Conservation (phyloP, 2,797 vertebrate species). For the Threskiornis aethiopicus region DNA sequence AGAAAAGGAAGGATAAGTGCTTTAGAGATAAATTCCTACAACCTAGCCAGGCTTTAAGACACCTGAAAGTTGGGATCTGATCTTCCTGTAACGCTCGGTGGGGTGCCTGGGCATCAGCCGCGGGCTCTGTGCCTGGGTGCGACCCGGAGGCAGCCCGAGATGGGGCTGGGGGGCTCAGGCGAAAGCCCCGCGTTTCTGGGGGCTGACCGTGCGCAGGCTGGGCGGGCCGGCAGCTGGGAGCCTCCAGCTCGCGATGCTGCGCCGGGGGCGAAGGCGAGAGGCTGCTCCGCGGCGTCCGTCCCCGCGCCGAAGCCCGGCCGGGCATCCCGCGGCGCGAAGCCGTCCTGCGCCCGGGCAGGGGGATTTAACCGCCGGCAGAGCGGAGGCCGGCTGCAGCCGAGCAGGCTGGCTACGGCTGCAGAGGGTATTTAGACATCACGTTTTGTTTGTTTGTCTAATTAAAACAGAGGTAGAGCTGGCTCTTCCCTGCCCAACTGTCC, state of each 20-base stretch:
- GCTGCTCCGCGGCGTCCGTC: not conserved
- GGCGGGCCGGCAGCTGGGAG: not conserved
- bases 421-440: rapidly evolving
- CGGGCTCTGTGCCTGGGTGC: rapidly evolving
- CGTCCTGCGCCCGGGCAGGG: not conserved
- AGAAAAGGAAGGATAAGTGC: constrained; percentile 29
- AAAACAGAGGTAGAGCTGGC: not conserved
- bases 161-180: not conserved
- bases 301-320: rapidly evolving
- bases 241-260: not conserved
- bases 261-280: not conserved
- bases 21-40: constrained; percentile 5
- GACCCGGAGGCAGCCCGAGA: rapidly evolving
- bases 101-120: not conserved
- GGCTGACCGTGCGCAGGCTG: not conserved
- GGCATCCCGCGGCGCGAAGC: rapidly evolving
- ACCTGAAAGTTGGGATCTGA: not conserved
- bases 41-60: not conserved
- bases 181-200: rapidly evolving
- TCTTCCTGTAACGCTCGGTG: not conserved
- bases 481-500: not conserved
- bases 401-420: not conserved
- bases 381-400: too few species aligned
- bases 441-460: not conserved
- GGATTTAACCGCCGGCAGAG: too few species aligned